These are phyloP conservation scores for Callionymus lyra DNA, from an alignment of 2,113 vertebrate genomes.

Conservation along the genomic window DNA sequence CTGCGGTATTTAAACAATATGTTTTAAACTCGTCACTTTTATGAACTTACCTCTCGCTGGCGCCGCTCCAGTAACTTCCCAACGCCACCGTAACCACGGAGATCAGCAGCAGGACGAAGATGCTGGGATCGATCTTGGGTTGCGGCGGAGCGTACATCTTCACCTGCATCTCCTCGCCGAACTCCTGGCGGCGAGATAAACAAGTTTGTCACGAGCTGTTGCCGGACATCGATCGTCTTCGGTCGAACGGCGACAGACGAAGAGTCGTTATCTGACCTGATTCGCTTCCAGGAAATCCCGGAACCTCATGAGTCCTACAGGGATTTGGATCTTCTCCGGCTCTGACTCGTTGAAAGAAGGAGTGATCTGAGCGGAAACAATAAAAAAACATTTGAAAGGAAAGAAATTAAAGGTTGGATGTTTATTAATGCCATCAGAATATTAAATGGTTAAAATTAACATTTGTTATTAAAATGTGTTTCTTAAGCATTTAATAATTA, in stretches of 20 bases:
- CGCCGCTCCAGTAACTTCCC: constrained; percentile 89
- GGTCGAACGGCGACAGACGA: constrained; percentile 1
- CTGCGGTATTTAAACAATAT: too few species aligned
- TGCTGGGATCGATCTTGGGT: constrained; percentile 74
- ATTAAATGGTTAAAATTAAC: too few species aligned
- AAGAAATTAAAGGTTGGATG: too few species aligned
- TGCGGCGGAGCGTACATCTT: constrained; percentile 73
- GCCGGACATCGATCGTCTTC: too few species aligned
- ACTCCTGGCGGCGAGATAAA: constrained; percentile 53
- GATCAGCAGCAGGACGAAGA: constrained; percentile 83
- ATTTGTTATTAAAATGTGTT: too few species aligned
- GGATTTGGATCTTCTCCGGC: constrained; percentile 70
- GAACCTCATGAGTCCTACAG: constrained; percentile 76
- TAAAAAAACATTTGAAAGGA: background rate
- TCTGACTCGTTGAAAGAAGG: constrained; percentile 72
- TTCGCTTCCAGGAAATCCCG: constrained; percentile 73
- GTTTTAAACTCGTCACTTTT: too few species aligned
- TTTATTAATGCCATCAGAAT: too few species aligned
- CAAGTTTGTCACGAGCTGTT: too few species aligned
- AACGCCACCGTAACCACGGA: constrained; percentile 78
- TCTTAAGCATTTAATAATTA: too few species aligned
- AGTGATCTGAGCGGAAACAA: constrained; percentile 51
- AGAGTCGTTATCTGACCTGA: constrained; percentile 60
- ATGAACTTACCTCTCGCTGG: constrained; percentile 72
- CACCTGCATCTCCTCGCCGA: constrained; percentile 67